phyloP scores from a whole-genome alignment of 2,113 vertebrate genomes.

The Hippocampus abdominalis region DNA sequence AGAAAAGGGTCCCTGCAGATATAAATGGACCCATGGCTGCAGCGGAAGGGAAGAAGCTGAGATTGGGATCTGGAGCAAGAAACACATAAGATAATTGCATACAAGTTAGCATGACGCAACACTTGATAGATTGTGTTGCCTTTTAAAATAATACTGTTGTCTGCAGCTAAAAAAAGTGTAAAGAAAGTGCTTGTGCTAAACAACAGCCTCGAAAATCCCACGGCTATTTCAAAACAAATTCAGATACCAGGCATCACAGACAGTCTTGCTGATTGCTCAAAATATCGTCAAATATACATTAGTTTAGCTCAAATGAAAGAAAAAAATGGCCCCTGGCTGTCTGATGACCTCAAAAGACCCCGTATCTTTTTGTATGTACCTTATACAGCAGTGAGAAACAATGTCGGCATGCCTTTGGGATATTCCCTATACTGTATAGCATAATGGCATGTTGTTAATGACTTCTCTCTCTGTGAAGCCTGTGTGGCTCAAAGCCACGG shows the following conservation, averaged over 20 bases:
- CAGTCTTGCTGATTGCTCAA: constrained; percentile 23
- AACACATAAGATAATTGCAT: constrained; percentile 25
- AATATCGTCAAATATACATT: constrained; percentile 8
- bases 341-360: not conserved
- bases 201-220: constrained; percentile 11
- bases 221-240: constrained; percentile 16
- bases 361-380: not conserved
- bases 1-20: constrained; percentile 57
- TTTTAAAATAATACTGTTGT: constrained; percentile 6
- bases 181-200: constrained; percentile 1
- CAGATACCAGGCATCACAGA: constrained; percentile 27
- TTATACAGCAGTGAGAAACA: constrained; percentile 9
- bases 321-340: not conserved
- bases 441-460: constrained; percentile 41
- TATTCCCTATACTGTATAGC: constrained; percentile 19
- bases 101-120: constrained; percentile 10
- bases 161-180: constrained; percentile 6
- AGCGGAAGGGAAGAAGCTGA: constrained; percentile 35
- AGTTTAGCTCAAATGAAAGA: not conserved
- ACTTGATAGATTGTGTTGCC: constrained; percentile 3
- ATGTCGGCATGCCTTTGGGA: constrained; percentile 8
- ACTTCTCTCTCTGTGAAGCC: constrained; percentile 22
- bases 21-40: constrained; percentile 56
- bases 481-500: constrained; percentile 15
- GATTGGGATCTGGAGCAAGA: constrained; percentile 62